Evolutionary conservation across 1,140 invertebrate species (phyloP), one percentile per base, ranked within the genome.

Genomic region (Fopius arisanus): DNA sequence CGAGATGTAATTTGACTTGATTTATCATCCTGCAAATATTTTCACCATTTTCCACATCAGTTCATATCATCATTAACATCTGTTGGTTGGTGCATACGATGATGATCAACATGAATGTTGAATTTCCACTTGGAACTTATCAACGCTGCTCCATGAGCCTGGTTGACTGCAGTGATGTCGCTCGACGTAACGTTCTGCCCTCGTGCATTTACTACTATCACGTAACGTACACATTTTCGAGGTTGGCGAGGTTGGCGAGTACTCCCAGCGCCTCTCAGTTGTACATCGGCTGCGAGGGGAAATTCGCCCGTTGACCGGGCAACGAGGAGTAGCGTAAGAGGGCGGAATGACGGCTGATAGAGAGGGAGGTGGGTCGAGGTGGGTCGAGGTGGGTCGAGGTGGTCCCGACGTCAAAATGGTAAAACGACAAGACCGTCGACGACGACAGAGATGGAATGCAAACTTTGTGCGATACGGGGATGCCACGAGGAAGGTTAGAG

Each of bases 221-320:
- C 37, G 21, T 37, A 29, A 26, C 62, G 62, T 72, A 72, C 70
- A 48, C 62, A 72, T 41, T 65, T 37, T 16, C 33, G 19, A 43
- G 26, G 43, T 29, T 14, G 37, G 29, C 33, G 19, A 43, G 26
- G 43, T 29, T 14, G 48, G 21, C 54, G 19, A 59, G 70, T 72
- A 72, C 40, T 51, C 67, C 51, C 62, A 65, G 28, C 21, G 14
- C 41, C 68, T 66, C 70, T 75, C 68, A 66, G 41, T 37, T 41
- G 37, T 33, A 33, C 77, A 80, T 80, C 78, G 78, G 78, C 14
- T 54, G 66, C 19, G 54, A 26, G 62, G n/a, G 62, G 29, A 19
- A 65, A 28, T 41, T 43, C 54, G 63, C 43, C n/a, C 72, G 72
- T 62, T 72, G 70, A 68, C 74, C 75, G 69, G 33, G 69, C 66